Base-by-base conservation (phyloP, 2,888 invertebrate species). In the Dinocampus coccinellae region DNA sequence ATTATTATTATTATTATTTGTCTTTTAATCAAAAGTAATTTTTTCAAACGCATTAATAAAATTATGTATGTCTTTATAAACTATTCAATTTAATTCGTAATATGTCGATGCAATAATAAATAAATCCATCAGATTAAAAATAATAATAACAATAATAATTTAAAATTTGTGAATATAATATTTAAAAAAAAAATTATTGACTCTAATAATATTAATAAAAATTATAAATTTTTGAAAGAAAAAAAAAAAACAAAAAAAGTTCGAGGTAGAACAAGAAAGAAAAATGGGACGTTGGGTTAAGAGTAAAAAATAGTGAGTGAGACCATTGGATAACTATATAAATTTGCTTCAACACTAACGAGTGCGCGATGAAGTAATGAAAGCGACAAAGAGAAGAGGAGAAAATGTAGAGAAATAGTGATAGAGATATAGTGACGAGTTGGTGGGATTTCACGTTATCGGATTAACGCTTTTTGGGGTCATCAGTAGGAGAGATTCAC, bases 281-380 rank as follows among this genome's bases (percentile, higher is more conserved):
- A n/a, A n/a, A n/a, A n/a, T n/a, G n/a, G n/a, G n/a, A n/a, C n/a
- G n/a, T n/a, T n/a, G n/a, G n/a, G n/a, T n/a, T n/a, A n/a, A n/a
- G n/a, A n/a, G n/a, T n/a, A n/a, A 60, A 42, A 70, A 70, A 34
- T 11, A 34, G 33, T 33, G 60, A 16, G 58, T 42, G 16, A 68
- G 66, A 22, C 52, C 55, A 42, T 36, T 66, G 65, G 66, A 71
- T 60, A 73, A 75, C 72, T 70, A 75, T 75, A 76, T 77, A 77
- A 77, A 77, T 77, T 76, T 70, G 55, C 16, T 57, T 57, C 26
- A 1, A n/a, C 53, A 58, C 75, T 76, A 75, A 77, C 76, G 74
- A 76, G 76, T 72, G 63, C 34, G 33, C 20, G 47, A n/a, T 16
- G 16, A 24, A 26, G 58, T n/a, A 20, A 34, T 34, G 53, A 55